These are phyloP conservation scores for Drosophila nannoptera DNA, from an alignment of 1,140 invertebrate species.

Conservation along the genomic window DNA sequence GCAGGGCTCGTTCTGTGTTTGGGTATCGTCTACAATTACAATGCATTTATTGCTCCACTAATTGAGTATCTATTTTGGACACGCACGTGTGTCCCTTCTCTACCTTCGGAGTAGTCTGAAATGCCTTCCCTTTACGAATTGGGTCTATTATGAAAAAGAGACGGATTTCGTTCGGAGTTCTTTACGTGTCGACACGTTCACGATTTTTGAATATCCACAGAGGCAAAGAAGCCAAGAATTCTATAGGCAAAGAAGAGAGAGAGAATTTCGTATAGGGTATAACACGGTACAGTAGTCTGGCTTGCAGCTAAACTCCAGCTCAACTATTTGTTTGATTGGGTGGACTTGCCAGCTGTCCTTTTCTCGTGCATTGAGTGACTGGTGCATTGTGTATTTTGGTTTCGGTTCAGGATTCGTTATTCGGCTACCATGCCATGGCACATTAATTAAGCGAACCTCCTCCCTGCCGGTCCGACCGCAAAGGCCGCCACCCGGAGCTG, in stretches of 20 bases:
- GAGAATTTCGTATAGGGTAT: background rate
- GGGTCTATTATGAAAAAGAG: too few species aligned
- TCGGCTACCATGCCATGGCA: constrained; percentile 17
- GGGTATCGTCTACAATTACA: constrained; percentile 57
- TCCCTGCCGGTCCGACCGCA: constrained; percentile 30
- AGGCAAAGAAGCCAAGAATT: too few species aligned
- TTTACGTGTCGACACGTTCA: too few species aligned
- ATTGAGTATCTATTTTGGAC: constrained; percentile 72
- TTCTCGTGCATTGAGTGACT: background rate
- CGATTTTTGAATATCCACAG: too few species aligned
- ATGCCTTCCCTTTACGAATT: too few species aligned
- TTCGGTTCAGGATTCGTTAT: constrained; percentile 6
- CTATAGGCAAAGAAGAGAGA: too few species aligned
- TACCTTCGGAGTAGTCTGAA: constrained; percentile 14
- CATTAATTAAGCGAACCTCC: constrained; percentile 43
- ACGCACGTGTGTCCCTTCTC: constrained; percentile 51
- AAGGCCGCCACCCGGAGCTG: constrained; percentile 9
- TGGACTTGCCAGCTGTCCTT: background rate
- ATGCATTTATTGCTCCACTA: constrained; percentile 67
- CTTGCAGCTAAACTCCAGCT: background rate
- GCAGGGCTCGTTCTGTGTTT: background rate
- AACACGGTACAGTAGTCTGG: background rate
- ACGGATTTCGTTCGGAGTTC: too few species aligned
- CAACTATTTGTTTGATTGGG: background rate
- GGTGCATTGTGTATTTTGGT: constrained; percentile 5